Percentiles rank a stretch among this genome's conserved stretches.
phyloP scores from a whole-genome alignment of 1,140 invertebrate genomes.

The Zaprionus inermis region DNA sequence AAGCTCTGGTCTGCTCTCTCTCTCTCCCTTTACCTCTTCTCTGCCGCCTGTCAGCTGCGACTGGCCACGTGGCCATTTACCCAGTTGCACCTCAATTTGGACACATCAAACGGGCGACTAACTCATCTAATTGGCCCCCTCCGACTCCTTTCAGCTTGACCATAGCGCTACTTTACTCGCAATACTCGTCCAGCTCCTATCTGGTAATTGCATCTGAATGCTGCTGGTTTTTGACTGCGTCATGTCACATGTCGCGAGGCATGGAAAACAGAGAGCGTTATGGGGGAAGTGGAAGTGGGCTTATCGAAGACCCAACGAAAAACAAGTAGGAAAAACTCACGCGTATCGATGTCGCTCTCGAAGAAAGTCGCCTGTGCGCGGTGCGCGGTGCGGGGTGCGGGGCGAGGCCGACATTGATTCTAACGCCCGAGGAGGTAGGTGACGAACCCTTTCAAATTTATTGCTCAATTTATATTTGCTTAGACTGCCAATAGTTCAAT shows the following conservation, averaged over 20 bases:
- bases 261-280: not conserved
- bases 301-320: not conserved
- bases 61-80: conserved; percentile 45
- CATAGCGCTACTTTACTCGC: conserved; percentile 34
- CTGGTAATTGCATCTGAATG: conserved; percentile 61
- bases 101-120: conserved; percentile 73
- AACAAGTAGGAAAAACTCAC: conserved; percentile 54
- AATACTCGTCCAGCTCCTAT: conserved; percentile 13
- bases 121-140: conserved; percentile 63
- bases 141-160: conserved; percentile 25
- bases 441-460: conserved; percentile 52
- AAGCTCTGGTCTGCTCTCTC: not conserved
- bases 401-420: conserved; percentile 23
- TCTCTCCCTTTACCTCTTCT: not conserved
- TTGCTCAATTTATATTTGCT: conserved; percentile 81
- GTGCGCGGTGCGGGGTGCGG: not conserved
- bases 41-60: conserved; percentile 52
- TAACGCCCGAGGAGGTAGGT: conserved; percentile 5
- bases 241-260: conserved; percentile 66
- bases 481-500: conserved; percentile 81
- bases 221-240: conserved; percentile 57
- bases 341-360: conserved; percentile 63
- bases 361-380: not conserved
- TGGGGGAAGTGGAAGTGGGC: not conserved
- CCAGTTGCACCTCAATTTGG: conserved; percentile 57